These are phyloP conservation scores for Samia ricini DNA, from an alignment of 1,140 invertebrate species.

Conservation along the genomic window DNA sequence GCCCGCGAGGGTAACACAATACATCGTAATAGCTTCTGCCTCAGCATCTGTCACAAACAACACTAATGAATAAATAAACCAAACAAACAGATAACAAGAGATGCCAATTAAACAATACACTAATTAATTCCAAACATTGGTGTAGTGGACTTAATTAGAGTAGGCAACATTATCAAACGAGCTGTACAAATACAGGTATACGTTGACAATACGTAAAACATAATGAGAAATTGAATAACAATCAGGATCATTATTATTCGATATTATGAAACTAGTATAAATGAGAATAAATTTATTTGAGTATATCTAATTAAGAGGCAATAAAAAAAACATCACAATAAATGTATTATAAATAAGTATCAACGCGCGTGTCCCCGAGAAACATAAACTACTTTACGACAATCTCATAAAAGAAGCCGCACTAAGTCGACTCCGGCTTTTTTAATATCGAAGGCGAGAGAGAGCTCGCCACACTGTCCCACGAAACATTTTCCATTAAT, in stretches of 20 bases:
- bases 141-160: slow-evolving; percentile 77
- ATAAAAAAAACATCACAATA: neutral
- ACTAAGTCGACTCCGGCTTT: slow-evolving; percentile 55
- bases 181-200: slow-evolving; percentile 42
- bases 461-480: slow-evolving; percentile 64
- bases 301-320: neutral
- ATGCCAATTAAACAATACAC: slow-evolving; percentile 77
- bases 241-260: slow-evolving; percentile 13
- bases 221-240: slow-evolving; percentile 45
- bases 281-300: slow-evolving; percentile 5
- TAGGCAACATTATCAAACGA: slow-evolving; percentile 70
- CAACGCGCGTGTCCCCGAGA: slow-evolving; percentile 18
- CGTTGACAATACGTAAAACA: slow-evolving; percentile 32
- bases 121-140: slow-evolving; percentile 78
- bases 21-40: slow-evolving; percentile 42
- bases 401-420: slow-evolving; percentile 64
- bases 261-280: slow-evolving; percentile 10
- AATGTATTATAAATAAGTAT: slow-evolving; percentile 15
- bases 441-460: slow-evolving; percentile 64
- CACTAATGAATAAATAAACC: slow-evolving; percentile 76
- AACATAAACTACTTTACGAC: slow-evolving; percentile 56
- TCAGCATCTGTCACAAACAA: slow-evolving; percentile 70
- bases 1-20: slow-evolving; percentile 21
- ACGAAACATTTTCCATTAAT: slow-evolving; percentile 77
- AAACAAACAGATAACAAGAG: slow-evolving; percentile 77